Conservation (phyloP, 2,888 invertebrate species). For the Crematogaster levior region DNA sequence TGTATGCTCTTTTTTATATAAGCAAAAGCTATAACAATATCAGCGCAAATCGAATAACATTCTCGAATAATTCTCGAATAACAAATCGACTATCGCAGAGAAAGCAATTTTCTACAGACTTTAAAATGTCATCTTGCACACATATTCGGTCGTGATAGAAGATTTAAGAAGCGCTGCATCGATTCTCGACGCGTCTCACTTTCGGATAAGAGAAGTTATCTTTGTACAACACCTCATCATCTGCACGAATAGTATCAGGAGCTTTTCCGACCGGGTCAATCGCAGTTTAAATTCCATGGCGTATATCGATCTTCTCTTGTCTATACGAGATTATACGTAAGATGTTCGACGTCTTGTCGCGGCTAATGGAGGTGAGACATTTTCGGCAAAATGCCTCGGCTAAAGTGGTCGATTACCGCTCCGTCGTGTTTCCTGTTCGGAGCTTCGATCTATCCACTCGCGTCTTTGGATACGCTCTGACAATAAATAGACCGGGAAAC, state of each 20-base stretch:
- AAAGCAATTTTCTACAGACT: slow-evolving; percentile 7
- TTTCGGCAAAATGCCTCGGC: slow-evolving; percentile 45
- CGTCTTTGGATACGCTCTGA: slow-evolving; percentile 24
- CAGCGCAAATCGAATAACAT: background rate
- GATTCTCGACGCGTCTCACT: slow-evolving; percentile 35
- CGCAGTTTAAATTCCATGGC: slow-evolving; percentile 44
- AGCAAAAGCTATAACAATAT: background rate
- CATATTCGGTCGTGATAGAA: slow-evolving; percentile 20
- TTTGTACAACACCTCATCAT: slow-evolving; percentile 15
- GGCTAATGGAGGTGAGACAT: slow-evolving; percentile 48
- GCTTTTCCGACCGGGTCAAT: slow-evolving; percentile 24
- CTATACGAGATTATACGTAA: slow-evolving; percentile 36
- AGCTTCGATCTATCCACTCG: slow-evolving; percentile 15
- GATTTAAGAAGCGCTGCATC: slow-evolving; percentile 30
- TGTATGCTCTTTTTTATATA: background rate
- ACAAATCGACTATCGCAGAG: background rate
- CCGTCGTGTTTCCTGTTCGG: background rate
- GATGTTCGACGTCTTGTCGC: slow-evolving; percentile 38
- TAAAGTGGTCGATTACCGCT: slow-evolving; percentile 50
- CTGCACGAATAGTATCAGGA: slow-evolving; percentile 17
- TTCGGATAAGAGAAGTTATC: slow-evolving; percentile 12
- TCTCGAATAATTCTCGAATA: background rate
- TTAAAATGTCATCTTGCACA: slow-evolving; percentile 10
- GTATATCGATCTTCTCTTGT: slow-evolving; percentile 31
- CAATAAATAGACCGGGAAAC: slow-evolving; percentile 50